Evolutionary conservation across 2,888 invertebrate species (phyloP), one percentile per base, ranked within the genome.

Genomic region (Augochlorella aurata): DNA sequence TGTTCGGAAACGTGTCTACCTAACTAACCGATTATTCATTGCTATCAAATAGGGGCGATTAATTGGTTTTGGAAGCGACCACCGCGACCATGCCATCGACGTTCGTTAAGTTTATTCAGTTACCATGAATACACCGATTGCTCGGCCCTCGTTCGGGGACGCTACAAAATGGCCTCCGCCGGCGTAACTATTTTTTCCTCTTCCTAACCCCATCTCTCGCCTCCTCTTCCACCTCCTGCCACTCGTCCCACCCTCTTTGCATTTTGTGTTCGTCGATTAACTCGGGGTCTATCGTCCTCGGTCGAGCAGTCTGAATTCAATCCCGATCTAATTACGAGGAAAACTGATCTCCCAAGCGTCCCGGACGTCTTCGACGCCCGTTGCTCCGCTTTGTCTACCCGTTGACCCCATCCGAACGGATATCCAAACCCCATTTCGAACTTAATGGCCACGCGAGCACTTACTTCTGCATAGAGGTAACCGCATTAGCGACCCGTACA

Each of bases 231-330:
- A 0, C 47, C 24, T 21, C 24, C 12, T 38, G 38, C 38, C 38
- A 5, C 38, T 38, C 38, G 38, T 38, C 54, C 21, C 24, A 7
- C 14, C 16, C 16, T 14, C 58, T 14, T 24, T 24, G 58, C 45
- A 67, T 86, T 79, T 83, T 77, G 75, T 58, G 70, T 29, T 68
- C 81, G 63, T 87, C 85, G 81, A 87, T 87, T 87, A 87, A 83
- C 80, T 77, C 49, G 71, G 58, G 76, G 73, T 83, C 79, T 76
- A 81, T 76, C 81, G 77, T 83, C 61, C 78, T 76, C 83, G 81
- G 79, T 83, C 78, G 87, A 83, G 79, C 81, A 76, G 85, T 78
- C 83, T 78, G 85, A 87, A 87, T 87, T 85, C 85, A 87, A 87
- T 87, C 77, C 69, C 78, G 83, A 85, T 87, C 82, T 86, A 85